Evolutionary conservation across 2,888 invertebrate species (phyloP).

Genomic region (Diadromus collaris): DNA sequence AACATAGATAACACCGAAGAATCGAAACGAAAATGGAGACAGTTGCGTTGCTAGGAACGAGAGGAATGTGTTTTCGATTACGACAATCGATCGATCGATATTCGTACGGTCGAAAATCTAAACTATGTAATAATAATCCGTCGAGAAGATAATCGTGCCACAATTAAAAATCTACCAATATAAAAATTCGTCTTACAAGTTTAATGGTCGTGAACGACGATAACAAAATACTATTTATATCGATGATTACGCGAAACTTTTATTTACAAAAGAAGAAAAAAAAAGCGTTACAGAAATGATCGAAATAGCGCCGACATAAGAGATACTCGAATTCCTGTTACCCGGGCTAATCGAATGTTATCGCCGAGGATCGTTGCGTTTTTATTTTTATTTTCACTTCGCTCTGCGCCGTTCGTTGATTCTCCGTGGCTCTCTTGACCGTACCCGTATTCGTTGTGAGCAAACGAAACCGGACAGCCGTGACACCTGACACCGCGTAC

Average conservation of each 20-base stretch:
- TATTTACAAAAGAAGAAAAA: too few species aligned
- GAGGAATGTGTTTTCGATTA: slow-evolving; percentile 35
- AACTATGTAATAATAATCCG: neutral
- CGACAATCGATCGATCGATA: slow-evolving; percentile 33
- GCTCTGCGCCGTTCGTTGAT: neutral
- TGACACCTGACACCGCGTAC: slow-evolving; percentile 77
- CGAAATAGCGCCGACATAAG: neutral
- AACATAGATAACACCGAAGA: neutral
- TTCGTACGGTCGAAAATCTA: neutral
- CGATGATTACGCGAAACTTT: too few species aligned
- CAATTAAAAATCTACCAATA: neutral
- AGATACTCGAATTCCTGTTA: neutral
- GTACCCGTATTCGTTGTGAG: slow-evolving; percentile 65
- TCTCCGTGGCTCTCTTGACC: slow-evolving; percentile 16
- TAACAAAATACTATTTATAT: neutral
- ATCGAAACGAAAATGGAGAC: slow-evolving; percentile 35
- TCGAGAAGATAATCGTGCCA: neutral
- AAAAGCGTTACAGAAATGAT: too few species aligned
- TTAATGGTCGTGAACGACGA: neutral
- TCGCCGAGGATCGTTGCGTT: neutral
- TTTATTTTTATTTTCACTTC: neutral
- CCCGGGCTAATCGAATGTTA: neutral
- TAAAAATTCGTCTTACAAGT: neutral
- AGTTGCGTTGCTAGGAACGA: slow-evolving; percentile 40
- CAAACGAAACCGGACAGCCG: slow-evolving; percentile 76